Evolutionary conservation across 2,888 invertebrate species (phyloP).

Genomic region (Liopterus haemorrhoidalis): DNA sequence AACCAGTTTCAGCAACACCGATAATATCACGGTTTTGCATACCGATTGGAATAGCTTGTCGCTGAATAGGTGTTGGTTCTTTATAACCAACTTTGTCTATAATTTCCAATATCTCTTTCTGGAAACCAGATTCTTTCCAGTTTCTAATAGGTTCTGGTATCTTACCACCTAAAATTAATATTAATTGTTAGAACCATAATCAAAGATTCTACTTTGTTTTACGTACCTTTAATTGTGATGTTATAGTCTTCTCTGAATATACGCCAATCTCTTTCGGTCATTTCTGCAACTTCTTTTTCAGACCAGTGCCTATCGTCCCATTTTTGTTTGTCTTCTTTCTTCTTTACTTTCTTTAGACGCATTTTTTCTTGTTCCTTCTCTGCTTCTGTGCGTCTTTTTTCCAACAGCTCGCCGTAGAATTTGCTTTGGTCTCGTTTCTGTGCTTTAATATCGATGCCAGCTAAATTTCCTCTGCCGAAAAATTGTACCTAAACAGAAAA

Average conservation of each 20-base stretch:
- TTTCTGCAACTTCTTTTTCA: constrained; percentile 87
- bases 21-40: constrained; percentile 92
- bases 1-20: constrained; percentile 96
- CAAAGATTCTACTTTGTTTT: not conserved
- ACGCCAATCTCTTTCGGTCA: constrained; percentile 99
- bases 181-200: not conserved
- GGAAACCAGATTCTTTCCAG: constrained; percentile 92
- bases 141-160: constrained; percentile 93
- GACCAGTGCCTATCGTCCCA: constrained; percentile 99
- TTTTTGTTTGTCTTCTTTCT: constrained; percentile 95
- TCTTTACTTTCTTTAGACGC: constrained; percentile 84
- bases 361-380: constrained; percentile 96
- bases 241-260: constrained; percentile 99
- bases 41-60: constrained; percentile 99
- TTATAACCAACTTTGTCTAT: constrained; percentile 93
- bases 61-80: constrained; percentile 98
- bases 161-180: constrained; percentile 61
- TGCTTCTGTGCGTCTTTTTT: constrained; percentile 89
- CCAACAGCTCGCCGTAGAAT: constrained; percentile 93
- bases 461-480: constrained; percentile 95
- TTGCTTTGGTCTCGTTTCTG: constrained; percentile 93
- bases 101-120: constrained; percentile 85
- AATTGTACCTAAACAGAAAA: constrained; percentile 68
- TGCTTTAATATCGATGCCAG: constrained; percentile 96
- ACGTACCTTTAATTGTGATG: constrained; percentile 85